Conservation (phyloP, 1,140 invertebrate species). For the Brachionus plicatilis region DNA sequence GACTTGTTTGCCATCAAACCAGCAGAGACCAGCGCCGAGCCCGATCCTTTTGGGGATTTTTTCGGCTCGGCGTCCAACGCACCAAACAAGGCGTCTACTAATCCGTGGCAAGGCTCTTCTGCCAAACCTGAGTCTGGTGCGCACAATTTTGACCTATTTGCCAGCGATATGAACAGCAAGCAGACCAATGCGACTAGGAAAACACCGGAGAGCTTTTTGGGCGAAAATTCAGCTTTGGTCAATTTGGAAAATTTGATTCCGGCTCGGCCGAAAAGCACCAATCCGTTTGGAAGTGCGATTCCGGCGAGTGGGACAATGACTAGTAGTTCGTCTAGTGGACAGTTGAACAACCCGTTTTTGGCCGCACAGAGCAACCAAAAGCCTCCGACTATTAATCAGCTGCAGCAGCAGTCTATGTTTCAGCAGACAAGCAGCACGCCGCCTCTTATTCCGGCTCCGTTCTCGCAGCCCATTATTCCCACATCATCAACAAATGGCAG, state of each 20-base stretch:
- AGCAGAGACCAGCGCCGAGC: not conserved
- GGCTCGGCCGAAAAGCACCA: not conserved
- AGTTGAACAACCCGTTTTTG: constrained; percentile 33
- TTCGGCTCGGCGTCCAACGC: not conserved
- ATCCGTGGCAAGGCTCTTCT: not conserved
- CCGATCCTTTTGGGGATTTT: not conserved
- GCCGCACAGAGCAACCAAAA: not conserved
- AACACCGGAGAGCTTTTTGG: constrained; percentile 39
- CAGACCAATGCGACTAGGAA: not conserved
- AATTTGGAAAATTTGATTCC: constrained; percentile 40
- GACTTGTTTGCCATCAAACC: not conserved
- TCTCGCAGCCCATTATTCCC: not conserved
- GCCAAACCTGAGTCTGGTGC: not conserved
- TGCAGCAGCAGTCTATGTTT: constrained; percentile 29
- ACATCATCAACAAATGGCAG: not conserved
- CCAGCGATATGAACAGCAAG: not conserved
- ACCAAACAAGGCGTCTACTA: not conserved
- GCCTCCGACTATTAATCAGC: constrained; percentile 24
- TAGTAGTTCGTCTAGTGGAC: not conserved
- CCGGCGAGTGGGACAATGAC: not conserved
- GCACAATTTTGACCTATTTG: constrained; percentile 19
- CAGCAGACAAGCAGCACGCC: not conserved
- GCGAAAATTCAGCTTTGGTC: constrained; percentile 22
- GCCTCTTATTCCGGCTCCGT: not conserved
- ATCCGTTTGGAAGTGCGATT: constrained; percentile 26